A percentile compares a stretch with the other conserved stretches of the same genome.
These are phyloP conservation scores for Kryptolebias marmoratus DNA, from an alignment of 2,113 vertebrate species.

Conservation along the genomic window DNA sequence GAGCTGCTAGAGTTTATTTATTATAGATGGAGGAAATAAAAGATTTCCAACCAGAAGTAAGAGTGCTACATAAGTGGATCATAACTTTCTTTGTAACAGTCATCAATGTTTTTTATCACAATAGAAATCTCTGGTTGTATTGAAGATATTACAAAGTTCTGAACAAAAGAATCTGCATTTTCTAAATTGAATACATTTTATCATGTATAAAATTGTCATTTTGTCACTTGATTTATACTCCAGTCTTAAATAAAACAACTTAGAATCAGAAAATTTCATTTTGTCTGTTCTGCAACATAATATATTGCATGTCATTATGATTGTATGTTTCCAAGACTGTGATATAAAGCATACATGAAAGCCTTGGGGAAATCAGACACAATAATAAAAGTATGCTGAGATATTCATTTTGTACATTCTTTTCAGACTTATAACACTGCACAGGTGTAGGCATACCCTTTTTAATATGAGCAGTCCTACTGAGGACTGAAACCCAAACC, in stretches of 20 bases:
- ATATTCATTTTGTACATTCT: background rate
- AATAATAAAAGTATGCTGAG: background rate
- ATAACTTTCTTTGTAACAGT: background rate
- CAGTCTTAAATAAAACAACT: background rate
- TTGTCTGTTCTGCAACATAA: background rate
- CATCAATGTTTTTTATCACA: background rate
- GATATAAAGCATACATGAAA: background rate
- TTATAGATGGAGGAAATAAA: background rate
- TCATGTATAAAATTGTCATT: background rate
- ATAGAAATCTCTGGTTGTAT: no score
- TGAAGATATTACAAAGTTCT: no score
- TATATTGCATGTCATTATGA: background rate
- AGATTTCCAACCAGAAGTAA: no score
- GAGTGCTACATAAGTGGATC: background rate
- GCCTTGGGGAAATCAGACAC: background rate
- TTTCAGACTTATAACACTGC: slow-evolving; percentile 10
- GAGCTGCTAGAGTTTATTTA: background rate
- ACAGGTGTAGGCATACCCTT: slow-evolving; percentile 8
- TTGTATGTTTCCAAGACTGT: background rate
- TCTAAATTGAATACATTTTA: background rate
- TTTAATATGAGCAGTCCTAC: slow-evolving; percentile 6
- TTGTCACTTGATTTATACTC: background rate
- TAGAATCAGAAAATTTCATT: background rate
- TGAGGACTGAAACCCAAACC: slow-evolving; percentile 25
- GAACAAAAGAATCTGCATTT: background rate